Percentiles rank a stretch among this genome's conserved stretches.
phyloP scores from a whole-genome alignment of 2,888 invertebrate genomes.

The Pocota personata region DNA sequence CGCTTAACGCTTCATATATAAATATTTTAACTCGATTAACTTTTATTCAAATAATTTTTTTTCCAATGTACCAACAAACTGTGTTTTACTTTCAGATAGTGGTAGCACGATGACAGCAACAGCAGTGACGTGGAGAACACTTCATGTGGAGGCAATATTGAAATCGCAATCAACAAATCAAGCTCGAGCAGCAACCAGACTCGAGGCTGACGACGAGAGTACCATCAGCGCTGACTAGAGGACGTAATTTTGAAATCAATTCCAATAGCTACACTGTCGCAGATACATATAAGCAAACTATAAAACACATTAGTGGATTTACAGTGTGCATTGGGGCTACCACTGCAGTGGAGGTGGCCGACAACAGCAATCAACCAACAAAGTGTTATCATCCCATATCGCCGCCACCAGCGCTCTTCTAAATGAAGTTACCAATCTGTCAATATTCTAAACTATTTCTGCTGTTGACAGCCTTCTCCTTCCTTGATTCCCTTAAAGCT shows the following conservation, averaged over 20 bases:
- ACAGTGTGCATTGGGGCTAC: slow-evolving; percentile 2
- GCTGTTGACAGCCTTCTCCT: slow-evolving; percentile 82
- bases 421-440: slow-evolving; percentile 83
- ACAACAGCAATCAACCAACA: slow-evolving; percentile 24
- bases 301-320: neutral
- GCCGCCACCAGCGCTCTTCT: slow-evolving; percentile 74
- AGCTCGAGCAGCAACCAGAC: slow-evolving; percentile 48
- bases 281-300: neutral
- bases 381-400: slow-evolving; percentile 59
- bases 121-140: slow-evolving; percentile 30
- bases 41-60: slow-evolving; percentile 11
- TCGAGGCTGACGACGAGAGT: slow-evolving; percentile 48
- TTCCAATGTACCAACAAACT: slow-evolving; percentile 1
- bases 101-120: slow-evolving; percentile 44
- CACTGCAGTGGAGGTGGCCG: slow-evolving; percentile 20
- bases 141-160: slow-evolving; percentile 40
- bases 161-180: slow-evolving; percentile 57
- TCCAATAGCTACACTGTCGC: neutral
- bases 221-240: slow-evolving; percentile 42
- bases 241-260: slow-evolving; percentile 40
- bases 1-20: neutral
- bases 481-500: slow-evolving; percentile 78
- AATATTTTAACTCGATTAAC: slow-evolving; percentile 32
- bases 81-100: slow-evolving; percentile 40
- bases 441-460: slow-evolving; percentile 82